Conservation (phyloP, 2,888 invertebrate species). For the Holacanthella duospinosa region DNA sequence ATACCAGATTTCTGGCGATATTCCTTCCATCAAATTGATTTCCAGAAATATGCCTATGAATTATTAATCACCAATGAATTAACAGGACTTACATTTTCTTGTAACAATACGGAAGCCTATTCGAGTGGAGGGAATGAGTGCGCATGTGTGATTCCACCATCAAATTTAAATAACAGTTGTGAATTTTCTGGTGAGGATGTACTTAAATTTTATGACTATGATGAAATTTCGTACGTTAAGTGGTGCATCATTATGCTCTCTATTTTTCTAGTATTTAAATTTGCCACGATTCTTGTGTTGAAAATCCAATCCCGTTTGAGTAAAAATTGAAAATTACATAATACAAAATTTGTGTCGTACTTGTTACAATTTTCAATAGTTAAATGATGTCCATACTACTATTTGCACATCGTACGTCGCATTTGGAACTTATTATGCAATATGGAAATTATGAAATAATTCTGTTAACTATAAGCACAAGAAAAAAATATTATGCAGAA, state of each 20-base stretch:
- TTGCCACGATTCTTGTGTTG: not conserved
- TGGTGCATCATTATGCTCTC: not conserved
- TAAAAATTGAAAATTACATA: no score
- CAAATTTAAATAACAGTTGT: not conserved
- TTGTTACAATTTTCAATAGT: no score
- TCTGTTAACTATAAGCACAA: no score
- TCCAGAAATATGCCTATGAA: slow-evolving; percentile 9
- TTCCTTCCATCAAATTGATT: slow-evolving; percentile 8
- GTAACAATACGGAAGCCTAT: no score
- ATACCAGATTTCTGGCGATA: slow-evolving; percentile 7
- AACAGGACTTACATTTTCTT: not conserved
- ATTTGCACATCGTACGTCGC: no score
- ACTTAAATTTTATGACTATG: not conserved
- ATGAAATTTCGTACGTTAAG: not conserved
- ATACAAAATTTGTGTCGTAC: no score
- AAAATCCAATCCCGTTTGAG: no score
- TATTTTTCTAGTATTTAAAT: not conserved
- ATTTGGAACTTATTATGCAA: no score
- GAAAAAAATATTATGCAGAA: no score
- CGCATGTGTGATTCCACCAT: not conserved
- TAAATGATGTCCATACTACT: no score
- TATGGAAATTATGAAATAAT: no score
- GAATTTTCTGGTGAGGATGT: slow-evolving; percentile 7
- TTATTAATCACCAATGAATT: slow-evolving; percentile 1
- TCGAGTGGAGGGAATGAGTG: not conserved